phyloP scores from a whole-genome alignment of 2,888 invertebrate genomes.

The Chrysopilus asiliformis region DNA sequence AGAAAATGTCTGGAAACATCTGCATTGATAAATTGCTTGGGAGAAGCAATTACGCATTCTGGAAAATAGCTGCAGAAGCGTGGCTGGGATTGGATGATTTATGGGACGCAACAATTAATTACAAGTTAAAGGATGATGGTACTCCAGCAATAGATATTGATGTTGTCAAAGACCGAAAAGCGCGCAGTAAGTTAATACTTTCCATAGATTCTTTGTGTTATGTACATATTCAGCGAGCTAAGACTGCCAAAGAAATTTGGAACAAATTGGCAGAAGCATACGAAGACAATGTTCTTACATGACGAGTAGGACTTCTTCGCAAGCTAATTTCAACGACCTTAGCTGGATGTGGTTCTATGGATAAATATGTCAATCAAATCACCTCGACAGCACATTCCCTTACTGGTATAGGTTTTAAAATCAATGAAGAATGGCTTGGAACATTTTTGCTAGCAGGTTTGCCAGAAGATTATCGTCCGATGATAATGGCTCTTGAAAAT shows the following conservation, averaged over 20 bases:
- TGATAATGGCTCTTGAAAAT: slow-evolving; percentile 10
- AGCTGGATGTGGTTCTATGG: slow-evolving; percentile 1
- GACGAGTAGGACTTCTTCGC: slow-evolving; percentile 4
- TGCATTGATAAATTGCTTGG: too few relatives aligned
- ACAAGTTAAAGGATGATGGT: too few relatives aligned
- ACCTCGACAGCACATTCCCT: slow-evolving; percentile 5
- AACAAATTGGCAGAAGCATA: slow-evolving; percentile 3
- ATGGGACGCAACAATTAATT: too few relatives aligned
- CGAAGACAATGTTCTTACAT: slow-evolving; percentile 4
- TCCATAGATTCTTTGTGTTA: slow-evolving; percentile 1
- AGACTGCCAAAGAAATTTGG: slow-evolving; percentile 7
- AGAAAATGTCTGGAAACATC: too few relatives aligned
- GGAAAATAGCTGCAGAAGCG: too few relatives aligned
- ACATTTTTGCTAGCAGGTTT: slow-evolving; percentile 1
- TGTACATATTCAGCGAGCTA: slow-evolving; percentile 2
- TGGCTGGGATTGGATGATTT: too few relatives aligned
- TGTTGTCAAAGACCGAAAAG: too few relatives aligned
- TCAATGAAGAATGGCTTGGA: slow-evolving; percentile 3
- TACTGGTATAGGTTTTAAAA: background rate
- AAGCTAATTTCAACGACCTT: slow-evolving; percentile 2
- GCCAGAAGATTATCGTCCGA: slow-evolving; percentile 2
- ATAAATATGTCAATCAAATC: slow-evolving; percentile 1
- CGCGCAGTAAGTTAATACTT: too few relatives aligned
- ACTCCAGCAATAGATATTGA: too few relatives aligned
- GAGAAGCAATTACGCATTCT: too few relatives aligned